Percentiles rank a stretch among this genome's conserved stretches.
Conservation (phyloP, 2,888 invertebrate species). For the Caenorhabditis macrosperma region DNA sequence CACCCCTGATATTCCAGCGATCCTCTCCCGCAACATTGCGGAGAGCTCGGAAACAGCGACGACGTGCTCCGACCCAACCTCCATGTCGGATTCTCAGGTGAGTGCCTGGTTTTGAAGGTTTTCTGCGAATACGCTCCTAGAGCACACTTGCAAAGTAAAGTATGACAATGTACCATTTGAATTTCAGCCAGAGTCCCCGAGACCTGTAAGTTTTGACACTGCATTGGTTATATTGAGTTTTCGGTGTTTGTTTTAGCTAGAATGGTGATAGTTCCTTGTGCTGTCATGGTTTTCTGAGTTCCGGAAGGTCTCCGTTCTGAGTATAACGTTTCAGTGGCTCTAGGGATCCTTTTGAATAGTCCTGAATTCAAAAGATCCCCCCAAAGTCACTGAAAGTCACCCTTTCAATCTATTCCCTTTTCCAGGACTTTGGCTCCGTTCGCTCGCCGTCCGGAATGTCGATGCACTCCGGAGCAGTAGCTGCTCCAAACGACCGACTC, state of each 20-base stretch:
- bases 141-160: background rate
- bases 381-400: too few relatives aligned
- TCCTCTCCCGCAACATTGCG: constrained; percentile 5
- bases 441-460: constrained; percentile 15
- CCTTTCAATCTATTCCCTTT: constrained; percentile 1
- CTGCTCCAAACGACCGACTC: constrained; percentile 19
- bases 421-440: constrained; percentile 44
- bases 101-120: background rate
- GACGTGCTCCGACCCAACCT: constrained; percentile 53
- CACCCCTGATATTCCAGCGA: too few relatives aligned
- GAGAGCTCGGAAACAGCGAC: constrained; percentile 48
- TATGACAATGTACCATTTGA: too few relatives aligned
- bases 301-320: too few relatives aligned
- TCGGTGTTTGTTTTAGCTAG: background rate
- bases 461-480: constrained; percentile 17
- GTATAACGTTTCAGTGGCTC: too few relatives aligned
- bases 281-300: background rate
- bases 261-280: background rate
- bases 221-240: background rate
- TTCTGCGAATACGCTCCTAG: background rate
- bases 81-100: constrained; percentile 49
- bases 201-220: constrained; percentile 32
- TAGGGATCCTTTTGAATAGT: background rate
- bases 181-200: constrained; percentile 36
- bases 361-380: too few relatives aligned